Evolutionary conservation across 1,140 invertebrate species (phyloP).

Genomic region (Trinorchestia longiramus): DNA sequence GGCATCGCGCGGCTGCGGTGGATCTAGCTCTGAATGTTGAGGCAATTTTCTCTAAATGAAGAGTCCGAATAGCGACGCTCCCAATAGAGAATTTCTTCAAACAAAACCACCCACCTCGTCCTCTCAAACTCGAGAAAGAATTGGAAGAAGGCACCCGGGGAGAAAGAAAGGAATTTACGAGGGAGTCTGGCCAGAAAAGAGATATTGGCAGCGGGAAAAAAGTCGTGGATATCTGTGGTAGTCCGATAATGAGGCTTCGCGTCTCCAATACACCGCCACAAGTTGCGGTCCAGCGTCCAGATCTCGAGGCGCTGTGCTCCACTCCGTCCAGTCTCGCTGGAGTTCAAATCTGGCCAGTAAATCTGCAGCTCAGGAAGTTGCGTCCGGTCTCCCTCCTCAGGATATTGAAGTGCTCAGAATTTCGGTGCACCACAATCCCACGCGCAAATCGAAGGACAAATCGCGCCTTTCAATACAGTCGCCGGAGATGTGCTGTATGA

Average conservation of each 20-base stretch:
- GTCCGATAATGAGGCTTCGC: conserved; percentile 36
- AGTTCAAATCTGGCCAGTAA: conserved; percentile 10
- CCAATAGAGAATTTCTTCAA: conserved; percentile 34
- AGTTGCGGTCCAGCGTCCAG: conserved; percentile 33
- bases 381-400: neutral
- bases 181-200: conserved; percentile 46
- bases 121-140: conserved; percentile 32
- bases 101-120: neutral
- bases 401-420: conserved; percentile 43
- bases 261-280: conserved; percentile 33
- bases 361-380: conserved; percentile 44
- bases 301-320: neutral
- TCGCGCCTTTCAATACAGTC: neutral
- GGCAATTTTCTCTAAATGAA: conserved; percentile 37
- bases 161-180: conserved; percentile 51
- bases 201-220: conserved; percentile 36
- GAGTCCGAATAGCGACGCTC: conserved; percentile 14
- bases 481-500: neutral
- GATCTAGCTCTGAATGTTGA: neutral
- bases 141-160: conserved; percentile 38
- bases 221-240: conserved; percentile 25
- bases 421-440: conserved; percentile 17
- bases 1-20: neutral
- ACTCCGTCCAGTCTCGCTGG: neutral
- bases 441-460: conserved; percentile 2